phyloP scores from a whole-genome alignment of 2,797 vertebrate genomes.

The Coilia nasus region DNA sequence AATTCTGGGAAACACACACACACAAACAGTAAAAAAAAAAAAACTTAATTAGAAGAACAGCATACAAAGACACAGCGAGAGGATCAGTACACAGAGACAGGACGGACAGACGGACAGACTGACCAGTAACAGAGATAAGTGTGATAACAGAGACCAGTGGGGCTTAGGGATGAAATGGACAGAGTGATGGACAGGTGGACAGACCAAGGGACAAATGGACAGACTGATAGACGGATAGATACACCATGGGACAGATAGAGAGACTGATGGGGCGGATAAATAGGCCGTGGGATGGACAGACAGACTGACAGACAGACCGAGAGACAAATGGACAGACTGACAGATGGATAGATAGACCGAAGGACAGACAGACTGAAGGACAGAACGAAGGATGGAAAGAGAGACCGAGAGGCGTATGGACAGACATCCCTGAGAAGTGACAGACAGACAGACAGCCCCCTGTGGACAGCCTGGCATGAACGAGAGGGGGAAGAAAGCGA shows the following conservation, averaged over 20 bases:
- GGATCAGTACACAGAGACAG: background rate
- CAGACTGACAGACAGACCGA: background rate
- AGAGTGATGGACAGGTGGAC: background rate
- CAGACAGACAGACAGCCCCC: background rate
- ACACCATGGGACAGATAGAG: background rate
- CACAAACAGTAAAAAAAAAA: constrained; percentile 16
- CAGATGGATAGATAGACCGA: background rate
- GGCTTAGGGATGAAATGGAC: background rate
- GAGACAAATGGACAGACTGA: background rate
- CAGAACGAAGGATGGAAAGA: background rate
- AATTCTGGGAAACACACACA: background rate
- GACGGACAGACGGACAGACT: no score
- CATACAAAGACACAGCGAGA: background rate
- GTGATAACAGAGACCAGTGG: no score
- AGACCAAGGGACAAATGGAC: background rate
- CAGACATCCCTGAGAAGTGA: no score
- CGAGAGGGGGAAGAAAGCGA: background rate
- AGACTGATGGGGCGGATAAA: background rate
- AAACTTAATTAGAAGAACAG: background rate
- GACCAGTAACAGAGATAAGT: no score
- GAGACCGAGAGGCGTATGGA: background rate
- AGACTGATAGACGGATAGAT: background rate
- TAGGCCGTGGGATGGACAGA: background rate
- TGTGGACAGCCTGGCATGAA: background rate
- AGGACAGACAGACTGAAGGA: background rate